These are phyloP conservation scores for Macquaria australasica DNA, from an alignment of 2,113 vertebrate genomes.

Conservation along the genomic window DNA sequence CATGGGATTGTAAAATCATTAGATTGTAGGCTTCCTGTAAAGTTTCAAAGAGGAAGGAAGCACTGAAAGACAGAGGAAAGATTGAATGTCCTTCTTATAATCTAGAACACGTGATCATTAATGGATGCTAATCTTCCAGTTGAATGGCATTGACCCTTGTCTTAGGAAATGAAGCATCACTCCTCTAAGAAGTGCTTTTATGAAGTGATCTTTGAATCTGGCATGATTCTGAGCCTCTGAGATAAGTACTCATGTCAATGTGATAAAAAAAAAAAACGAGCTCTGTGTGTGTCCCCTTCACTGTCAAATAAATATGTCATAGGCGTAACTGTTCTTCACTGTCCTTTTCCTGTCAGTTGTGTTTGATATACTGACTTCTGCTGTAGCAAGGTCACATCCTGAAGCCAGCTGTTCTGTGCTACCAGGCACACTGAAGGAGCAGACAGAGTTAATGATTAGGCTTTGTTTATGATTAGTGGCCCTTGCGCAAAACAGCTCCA, in stretches of 20 bases:
- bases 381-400: conserved; percentile 60
- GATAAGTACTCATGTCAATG: conserved; percentile 16
- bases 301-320: conserved; percentile 36
- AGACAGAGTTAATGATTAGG: conserved; percentile 81
- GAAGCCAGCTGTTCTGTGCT: conserved; percentile 53
- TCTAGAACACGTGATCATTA: conserved; percentile 4
- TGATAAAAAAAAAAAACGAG: conserved; percentile 1
- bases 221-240: not conserved
- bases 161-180: conserved; percentile 19
- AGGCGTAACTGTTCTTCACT: not conserved
- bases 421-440: conserved; percentile 59
- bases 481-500: conserved; percentile 73
- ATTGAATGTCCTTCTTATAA: conserved; percentile 17
- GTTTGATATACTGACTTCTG: conserved; percentile 49
- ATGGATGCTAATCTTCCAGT: not conserved
- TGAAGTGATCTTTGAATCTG: conserved; percentile 57
- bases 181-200: conserved; percentile 23
- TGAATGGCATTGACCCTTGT: conserved; percentile 46
- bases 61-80: conserved; percentile 15
- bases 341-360: conserved; percentile 27
- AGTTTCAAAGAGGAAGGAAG: conserved; percentile 27
- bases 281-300: conserved; percentile 3
- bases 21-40: not conserved
- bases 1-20: conserved; percentile 14
- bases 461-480: conserved; percentile 81